These are phyloP conservation scores for Nymphicus hollandicus DNA, from an alignment of 2,113 vertebrate genomes.

Conservation along the genomic window DNA sequence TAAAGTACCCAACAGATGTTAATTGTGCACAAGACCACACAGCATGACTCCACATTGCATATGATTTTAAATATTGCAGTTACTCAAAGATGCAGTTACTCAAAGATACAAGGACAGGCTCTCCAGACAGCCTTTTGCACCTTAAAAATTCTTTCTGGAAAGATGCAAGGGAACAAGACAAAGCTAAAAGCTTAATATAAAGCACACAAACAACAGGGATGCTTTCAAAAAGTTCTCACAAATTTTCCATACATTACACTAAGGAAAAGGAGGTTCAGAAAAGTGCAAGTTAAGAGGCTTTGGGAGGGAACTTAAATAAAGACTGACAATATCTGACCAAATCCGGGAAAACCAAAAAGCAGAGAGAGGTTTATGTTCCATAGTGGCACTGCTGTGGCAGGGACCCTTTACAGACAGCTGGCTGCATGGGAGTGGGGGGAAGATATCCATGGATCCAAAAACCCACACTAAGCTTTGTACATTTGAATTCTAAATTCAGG, in stretches of 20 bases:
- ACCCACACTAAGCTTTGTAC: background rate
- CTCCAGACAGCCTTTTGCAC: background rate
- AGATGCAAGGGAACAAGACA: background rate
- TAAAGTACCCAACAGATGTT: slow-evolving; percentile 41
- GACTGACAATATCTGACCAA: background rate
- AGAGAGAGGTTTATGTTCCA: background rate
- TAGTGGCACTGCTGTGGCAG: background rate
- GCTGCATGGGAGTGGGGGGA: accelerated
- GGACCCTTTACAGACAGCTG: background rate
- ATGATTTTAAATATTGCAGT: slow-evolving; percentile 16
- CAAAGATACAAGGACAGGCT: slow-evolving; percentile 1
- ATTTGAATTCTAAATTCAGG: background rate
- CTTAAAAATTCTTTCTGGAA: background rate
- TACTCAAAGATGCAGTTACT: slow-evolving; percentile 13
- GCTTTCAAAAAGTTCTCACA: background rate
- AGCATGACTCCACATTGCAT: background rate
- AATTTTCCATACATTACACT: background rate
- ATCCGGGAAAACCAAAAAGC: background rate
- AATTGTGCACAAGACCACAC: slow-evolving; percentile 1
- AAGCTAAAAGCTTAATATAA: background rate
- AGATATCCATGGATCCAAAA: background rate
- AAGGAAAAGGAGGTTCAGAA: background rate
- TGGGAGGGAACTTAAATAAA: background rate
- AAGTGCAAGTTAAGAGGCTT: background rate
- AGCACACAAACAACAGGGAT: background rate